phyloP scores from a whole-genome alignment of 2,888 invertebrate genomes.

The Machimus rusticus region DNA sequence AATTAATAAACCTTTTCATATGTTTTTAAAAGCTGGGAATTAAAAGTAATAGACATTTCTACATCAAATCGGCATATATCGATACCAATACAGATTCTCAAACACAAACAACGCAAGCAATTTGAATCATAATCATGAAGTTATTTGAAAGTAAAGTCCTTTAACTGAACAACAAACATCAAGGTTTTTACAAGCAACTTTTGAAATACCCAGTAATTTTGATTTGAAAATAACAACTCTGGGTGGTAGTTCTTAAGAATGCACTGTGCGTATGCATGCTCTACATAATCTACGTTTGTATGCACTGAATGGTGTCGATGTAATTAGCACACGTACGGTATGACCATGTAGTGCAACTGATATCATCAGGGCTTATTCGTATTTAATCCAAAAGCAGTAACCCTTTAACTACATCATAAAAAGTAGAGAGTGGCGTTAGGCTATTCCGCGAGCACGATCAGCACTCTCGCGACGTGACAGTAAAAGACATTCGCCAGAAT shows the following conservation, averaged over 20 bases:
- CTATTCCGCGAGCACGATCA: not conserved
- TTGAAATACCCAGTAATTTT: too few species aligned
- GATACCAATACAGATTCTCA: too few species aligned
- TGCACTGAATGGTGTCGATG: not conserved
- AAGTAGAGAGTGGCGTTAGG: not conserved
- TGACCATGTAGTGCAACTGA: not conserved
- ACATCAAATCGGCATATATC: too few species aligned
- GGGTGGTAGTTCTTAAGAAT: not conserved
- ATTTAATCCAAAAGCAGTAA: not conserved
- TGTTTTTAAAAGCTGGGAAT: too few species aligned
- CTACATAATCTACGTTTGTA: not conserved
- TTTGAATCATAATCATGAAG: too few species aligned
- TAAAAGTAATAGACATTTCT: too few species aligned
- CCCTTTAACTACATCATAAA: not conserved
- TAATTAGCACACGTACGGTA: not conserved
- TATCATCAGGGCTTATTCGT: not conserved
- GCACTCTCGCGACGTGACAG: not conserved
- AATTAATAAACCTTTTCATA: too few species aligned
- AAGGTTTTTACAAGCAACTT: too few species aligned
- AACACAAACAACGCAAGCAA: too few species aligned
- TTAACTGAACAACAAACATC: too few species aligned
- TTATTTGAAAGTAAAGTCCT: too few species aligned
- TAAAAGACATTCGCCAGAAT: slow-evolving; percentile 11
- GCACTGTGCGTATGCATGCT: not conserved
- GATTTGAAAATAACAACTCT: too few species aligned